A percentile compares a stretch with the other conserved stretches of the same genome.
phyloP scores from a whole-genome alignment of 2,797 vertebrate species.

The Bufotes viridis region DNA sequence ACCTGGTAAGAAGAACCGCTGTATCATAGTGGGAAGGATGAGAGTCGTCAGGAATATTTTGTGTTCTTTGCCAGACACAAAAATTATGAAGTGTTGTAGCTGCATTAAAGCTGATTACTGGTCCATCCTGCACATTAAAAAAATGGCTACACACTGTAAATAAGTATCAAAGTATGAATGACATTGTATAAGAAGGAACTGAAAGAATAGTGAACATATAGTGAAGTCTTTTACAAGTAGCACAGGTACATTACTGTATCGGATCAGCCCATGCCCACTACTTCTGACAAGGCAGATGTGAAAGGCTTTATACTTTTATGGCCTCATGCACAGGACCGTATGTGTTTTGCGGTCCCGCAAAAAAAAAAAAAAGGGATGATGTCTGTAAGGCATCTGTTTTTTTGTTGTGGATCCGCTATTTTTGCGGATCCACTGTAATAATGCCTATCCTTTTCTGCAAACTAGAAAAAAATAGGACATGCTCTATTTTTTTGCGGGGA shows the following conservation, averaged over 20 bases:
- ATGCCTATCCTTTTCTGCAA: too few relatives aligned
- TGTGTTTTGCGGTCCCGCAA: too few relatives aligned
- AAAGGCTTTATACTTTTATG: neutral
- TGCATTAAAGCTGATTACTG: conserved; percentile 90
- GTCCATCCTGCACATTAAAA: conserved; percentile 84
- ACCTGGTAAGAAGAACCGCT: conserved; percentile 96
- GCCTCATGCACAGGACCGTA: too few relatives aligned
- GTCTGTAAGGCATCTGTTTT: too few relatives aligned
- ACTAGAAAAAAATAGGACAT: too few relatives aligned
- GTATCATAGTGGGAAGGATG: conserved; percentile 94
- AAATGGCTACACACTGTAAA: neutral
- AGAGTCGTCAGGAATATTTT: conserved; percentile 88
- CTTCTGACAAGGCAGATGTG: neutral
- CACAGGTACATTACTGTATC: too few relatives aligned
- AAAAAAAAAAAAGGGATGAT: too few relatives aligned
- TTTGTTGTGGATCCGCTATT: too few relatives aligned
- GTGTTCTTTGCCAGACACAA: conserved; percentile 93
- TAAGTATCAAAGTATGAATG: neutral
- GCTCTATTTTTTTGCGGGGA: too few relatives aligned
- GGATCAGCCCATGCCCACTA: neutral
- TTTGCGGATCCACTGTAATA: too few relatives aligned
- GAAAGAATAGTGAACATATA: neutral
- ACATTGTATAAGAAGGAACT: neutral
- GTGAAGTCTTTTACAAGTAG: too few relatives aligned
- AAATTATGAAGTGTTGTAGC: conserved; percentile 93